Base-by-base conservation (phyloP, 2,113 vertebrate species). In the Phocoena sinus region DNA sequence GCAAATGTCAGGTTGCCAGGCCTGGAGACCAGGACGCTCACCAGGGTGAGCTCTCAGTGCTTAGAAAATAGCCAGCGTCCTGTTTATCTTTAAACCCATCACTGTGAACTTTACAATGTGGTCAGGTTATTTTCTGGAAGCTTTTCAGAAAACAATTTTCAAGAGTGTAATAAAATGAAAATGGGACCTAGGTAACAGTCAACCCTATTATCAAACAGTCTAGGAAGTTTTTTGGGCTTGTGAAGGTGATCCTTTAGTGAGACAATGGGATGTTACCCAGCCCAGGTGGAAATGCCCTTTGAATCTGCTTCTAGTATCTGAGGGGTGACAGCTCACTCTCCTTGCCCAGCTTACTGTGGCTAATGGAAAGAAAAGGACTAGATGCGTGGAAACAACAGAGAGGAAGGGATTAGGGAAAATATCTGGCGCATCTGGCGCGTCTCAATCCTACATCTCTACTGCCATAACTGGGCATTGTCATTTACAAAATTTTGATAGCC, bases 161-260 rank as follows among this genome's bases (percentile, higher is more conserved):
- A 85, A 18, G 44, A 68, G 17, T 15, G 6, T 25, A 73, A 74
- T 84, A 65, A 93, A 81, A 63, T 76, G 71, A 26, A 95, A 58
- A 73, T 38, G 7, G 18, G 7, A 15, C 6, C 11, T 10, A 21
- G 41, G 53, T 71, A 58, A 70, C 14, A 41, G 36, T 67, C 14
- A 67, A 38, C 15, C 47, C 5, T 73, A 11, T 60, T 91, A 76
- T n/a, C 85, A 28, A 33, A 17, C 41, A 20, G 21, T 18, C 3
- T 62, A 33, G n/a, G 56, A 13, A 33, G 5, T 20, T 10, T 50
- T 0, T 0, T 0, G 36, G 23, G 58, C 26, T 89, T 36, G 1
- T n/a, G 56, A 50, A 74, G 31, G 67, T 15, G 8, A 58, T 47
- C 4, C 8, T 53, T 74, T 47, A 41, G 15, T 76, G 79, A 90